Percentiles rank a stretch among this genome's conserved stretches.
Conservation (phyloP, 1,140 invertebrate species). For the Potamilus streckersoni region DNA sequence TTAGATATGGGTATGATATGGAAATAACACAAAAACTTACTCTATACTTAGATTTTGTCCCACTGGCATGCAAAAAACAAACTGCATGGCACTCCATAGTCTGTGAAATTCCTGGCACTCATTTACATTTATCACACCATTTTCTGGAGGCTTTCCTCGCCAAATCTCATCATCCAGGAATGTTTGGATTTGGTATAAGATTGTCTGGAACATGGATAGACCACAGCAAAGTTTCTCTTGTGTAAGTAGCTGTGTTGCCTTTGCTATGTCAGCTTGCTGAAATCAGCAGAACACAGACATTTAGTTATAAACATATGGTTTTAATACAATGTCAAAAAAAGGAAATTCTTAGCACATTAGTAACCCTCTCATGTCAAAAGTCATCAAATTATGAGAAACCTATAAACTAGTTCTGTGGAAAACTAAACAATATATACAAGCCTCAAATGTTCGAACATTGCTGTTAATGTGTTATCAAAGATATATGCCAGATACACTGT, state of each 20-base stretch:
- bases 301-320: too few species aligned
- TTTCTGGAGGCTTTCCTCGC: slow-evolving; percentile 86
- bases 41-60: slow-evolving; percentile 97
- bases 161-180: slow-evolving; percentile 88
- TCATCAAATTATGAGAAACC: too few species aligned
- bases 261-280: slow-evolving; percentile 61
- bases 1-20: too few species aligned
- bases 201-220: slow-evolving; percentile 96
- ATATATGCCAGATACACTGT: too few species aligned
- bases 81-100: slow-evolving; percentile 98
- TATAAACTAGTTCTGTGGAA: too few species aligned
- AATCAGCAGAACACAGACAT: neutral
- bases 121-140: slow-evolving; percentile 95
- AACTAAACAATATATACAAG: too few species aligned
- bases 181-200: slow-evolving; percentile 85
- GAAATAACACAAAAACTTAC: slow-evolving; percentile 73
- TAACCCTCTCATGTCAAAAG: too few species aligned
- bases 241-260: slow-evolving; percentile 95
- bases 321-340: too few species aligned
- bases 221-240: slow-evolving; percentile 97
- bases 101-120: slow-evolving; percentile 98
- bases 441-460: too few species aligned
- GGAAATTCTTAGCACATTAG: too few species aligned
- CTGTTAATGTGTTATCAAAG: too few species aligned
- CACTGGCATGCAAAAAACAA: slow-evolving; percentile 97